phyloP scores from a whole-genome alignment of 2,888 invertebrate species.

The Aelia acuminata region DNA sequence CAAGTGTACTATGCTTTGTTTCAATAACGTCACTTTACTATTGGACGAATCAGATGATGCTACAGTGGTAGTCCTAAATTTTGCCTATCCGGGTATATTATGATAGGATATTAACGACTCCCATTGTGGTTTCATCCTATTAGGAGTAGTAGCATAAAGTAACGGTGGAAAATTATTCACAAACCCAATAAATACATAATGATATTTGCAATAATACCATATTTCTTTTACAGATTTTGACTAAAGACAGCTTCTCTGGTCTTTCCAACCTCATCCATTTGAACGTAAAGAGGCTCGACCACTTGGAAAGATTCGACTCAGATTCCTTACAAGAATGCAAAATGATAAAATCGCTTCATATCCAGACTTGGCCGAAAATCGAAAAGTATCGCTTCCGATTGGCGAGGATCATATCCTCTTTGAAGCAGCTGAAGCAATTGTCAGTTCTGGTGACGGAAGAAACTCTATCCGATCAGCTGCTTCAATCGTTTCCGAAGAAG shows the following conservation, averaged over 20 bases:
- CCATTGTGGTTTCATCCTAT: no score
- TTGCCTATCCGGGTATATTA: no score
- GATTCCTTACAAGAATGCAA: conserved; percentile 81
- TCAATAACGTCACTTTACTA: no score
- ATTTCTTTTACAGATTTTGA: conserved; percentile 74
- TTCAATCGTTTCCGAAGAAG: conserved; percentile 81
- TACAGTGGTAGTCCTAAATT: no score
- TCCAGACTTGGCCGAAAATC: conserved; percentile 83
- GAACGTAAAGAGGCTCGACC: conserved; percentile 80
- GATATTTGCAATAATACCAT: no score
- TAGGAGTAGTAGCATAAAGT: no score
- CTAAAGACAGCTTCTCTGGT: conserved; percentile 80
- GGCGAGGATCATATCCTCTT: conserved; percentile 79
- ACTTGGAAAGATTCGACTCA: conserved; percentile 81
- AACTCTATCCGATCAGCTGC: conserved; percentile 80
- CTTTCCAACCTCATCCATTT: conserved; percentile 81
- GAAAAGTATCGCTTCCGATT: conserved; percentile 78
- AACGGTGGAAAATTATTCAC: no score
- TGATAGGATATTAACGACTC: no score
- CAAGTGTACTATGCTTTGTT: no score
- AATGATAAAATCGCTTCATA: conserved; percentile 79
- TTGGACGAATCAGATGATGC: no score
- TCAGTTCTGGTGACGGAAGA: conserved; percentile 84
- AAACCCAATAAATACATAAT: no score
- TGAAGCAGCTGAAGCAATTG: conserved; percentile 82